Percentiles rank a stretch among this genome's conserved stretches.
Conservation (phyloP, 2,113 vertebrate genomes). For the Cebidichthys violaceus region DNA sequence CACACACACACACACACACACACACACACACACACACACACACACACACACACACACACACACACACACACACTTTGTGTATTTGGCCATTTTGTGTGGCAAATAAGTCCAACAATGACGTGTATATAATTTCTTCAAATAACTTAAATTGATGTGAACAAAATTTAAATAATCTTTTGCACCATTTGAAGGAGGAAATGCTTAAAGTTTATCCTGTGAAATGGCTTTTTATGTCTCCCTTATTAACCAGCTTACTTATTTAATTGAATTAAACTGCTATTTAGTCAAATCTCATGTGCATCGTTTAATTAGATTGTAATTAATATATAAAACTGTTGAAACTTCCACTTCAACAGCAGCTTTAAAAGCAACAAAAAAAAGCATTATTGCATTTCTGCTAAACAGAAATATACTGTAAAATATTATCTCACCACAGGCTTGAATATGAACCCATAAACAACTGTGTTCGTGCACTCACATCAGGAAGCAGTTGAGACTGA, state of each 20-base stretch:
- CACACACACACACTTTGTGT: background rate
- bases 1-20: conserved; percentile 10
- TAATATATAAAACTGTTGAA: background rate
- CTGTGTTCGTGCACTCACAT: background rate
- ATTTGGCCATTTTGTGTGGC: conserved; percentile 9
- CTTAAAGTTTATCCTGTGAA: background rate
- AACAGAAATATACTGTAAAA: background rate
- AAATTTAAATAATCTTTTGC: background rate
- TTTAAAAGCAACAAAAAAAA: background rate
- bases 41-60: conserved; percentile 2
- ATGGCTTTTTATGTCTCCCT: background rate
- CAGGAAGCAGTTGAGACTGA: conserved; percentile 1
- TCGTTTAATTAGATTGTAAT: background rate
- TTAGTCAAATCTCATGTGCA: background rate
- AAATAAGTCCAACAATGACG: background rate
- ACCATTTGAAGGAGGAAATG: background rate
- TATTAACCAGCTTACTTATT: background rate
- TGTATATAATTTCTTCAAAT: background rate
- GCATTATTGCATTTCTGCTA: background rate
- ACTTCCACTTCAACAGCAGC: background rate
- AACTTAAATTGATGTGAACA: background rate
- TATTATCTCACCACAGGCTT: background rate
- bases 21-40: too few relatives aligned
- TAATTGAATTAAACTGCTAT: background rate
- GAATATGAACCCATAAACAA: background rate